Base-by-base conservation (phyloP, 1,140 invertebrate species). In the Megathymus violae region DNA sequence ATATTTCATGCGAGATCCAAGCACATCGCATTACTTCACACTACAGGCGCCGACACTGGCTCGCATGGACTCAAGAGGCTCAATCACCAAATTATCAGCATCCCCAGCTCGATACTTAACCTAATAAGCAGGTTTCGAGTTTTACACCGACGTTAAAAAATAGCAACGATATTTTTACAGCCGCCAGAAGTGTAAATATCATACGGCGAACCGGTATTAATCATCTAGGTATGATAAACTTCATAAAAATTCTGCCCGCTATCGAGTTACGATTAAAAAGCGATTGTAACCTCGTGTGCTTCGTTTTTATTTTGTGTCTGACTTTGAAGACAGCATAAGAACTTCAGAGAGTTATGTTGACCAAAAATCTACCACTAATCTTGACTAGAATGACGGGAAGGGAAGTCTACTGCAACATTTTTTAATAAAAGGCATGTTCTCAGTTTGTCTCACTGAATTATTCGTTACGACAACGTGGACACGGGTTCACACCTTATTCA, bases 81-180 rank as follows among this genome's bases (percentile, higher is more conserved):
- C 82, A 85, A 86, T 86, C 82, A 86, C 80, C 78, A 78, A 85
- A 85, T 87, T 84, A 84, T 79, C 82, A 69, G 76, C 75, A 82
- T 77, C 74, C 78, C 72, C 69, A 79, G 81, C 76, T 75, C 74
- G 84, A 81, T 84, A 86, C 76, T 76, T 78, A 60, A 50, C 41
- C 44, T 85, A 87, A 86, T 88, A n/a, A 71, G 78, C 69, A 61
- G 78, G 79, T 78, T 81, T 47, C 71, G 51, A 52, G 67, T 62
- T 76, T 76, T 67, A 75, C 79, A 64, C 62, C 69, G 74, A 71
- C 76, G 67, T 58, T 75, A 78, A 80, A 88, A 86, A 85, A 85
- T 83, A 78, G 77, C 73, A 62, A 75, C 64, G 75, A 72, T 74
- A 76, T 85, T 83, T 83, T 79, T 71, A 74, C 76, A 70, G 72